These are phyloP conservation scores for Gryllus bimaculatus DNA, from an alignment of 1,140 invertebrate species.

Conservation along the genomic window DNA sequence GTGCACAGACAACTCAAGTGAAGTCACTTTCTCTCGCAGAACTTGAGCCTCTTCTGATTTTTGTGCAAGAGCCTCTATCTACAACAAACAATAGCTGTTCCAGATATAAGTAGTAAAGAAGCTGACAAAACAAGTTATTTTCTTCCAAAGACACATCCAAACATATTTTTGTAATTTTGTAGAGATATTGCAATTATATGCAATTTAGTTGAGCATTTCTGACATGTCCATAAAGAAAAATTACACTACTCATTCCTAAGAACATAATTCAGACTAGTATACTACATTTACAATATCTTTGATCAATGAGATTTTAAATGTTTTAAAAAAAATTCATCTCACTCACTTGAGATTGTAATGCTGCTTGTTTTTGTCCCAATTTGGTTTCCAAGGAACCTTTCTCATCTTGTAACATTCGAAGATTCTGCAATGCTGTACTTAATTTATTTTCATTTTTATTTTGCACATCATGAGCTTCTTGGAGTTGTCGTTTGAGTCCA, in stretches of 20 bases:
- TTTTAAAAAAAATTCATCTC: too few relatives aligned
- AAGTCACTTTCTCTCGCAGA: conserved; percentile 66
- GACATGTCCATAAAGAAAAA: conserved; percentile 6
- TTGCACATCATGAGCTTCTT: conserved; percentile 57
- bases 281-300: too few relatives aligned
- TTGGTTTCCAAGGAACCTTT: conserved; percentile 59
- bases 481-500: conserved; percentile 58
- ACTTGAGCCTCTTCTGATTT: conserved; percentile 68
- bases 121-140: too few relatives aligned
- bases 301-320: too few relatives aligned
- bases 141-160: too few relatives aligned
- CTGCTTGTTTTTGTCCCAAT: conserved; percentile 58
- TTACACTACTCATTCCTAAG: background rate
- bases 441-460: conserved; percentile 59
- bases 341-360: conserved; percentile 54
- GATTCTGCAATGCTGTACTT: conserved; percentile 46
- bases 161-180: too few relatives aligned
- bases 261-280: background rate
- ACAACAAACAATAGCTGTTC: conserved; percentile 16
- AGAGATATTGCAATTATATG: too few relatives aligned
- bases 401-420: conserved; percentile 63
- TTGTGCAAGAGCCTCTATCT: conserved; percentile 64
- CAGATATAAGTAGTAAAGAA: too few relatives aligned
- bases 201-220: background rate
- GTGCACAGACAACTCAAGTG: conserved; percentile 59